Evolutionary conservation across 2,888 invertebrate genomes (phyloP).

Genomic region (Pseudococcus jackbeardsleyi): DNA sequence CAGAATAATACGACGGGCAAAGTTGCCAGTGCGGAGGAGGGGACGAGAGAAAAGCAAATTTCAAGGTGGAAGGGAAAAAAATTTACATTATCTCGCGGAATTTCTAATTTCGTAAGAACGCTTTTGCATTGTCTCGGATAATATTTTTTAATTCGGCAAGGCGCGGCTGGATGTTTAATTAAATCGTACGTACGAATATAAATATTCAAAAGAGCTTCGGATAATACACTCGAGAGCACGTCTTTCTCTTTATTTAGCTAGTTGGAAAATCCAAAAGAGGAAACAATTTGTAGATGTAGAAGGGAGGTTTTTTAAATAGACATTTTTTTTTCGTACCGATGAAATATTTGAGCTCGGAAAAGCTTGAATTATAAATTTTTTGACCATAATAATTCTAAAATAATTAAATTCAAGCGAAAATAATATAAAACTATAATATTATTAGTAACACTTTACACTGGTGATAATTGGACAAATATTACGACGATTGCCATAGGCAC

Average conservation of each 20-base stretch:
- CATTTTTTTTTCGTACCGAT: too few species aligned
- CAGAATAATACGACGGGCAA: not conserved
- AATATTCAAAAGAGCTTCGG: constrained; percentile 25
- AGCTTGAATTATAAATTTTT: too few species aligned
- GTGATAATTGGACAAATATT: not conserved
- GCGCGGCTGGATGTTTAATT: constrained; percentile 15
- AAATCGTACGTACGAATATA: constrained; percentile 24
- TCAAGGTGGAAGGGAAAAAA: constrained; percentile 8
- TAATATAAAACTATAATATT: not conserved
- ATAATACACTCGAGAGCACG: constrained; percentile 16
- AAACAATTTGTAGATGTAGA: not conserved
- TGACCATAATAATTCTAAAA: too few species aligned
- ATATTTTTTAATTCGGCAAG: constrained; percentile 19
- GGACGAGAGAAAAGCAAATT: not conserved
- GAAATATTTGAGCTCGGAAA: too few species aligned
- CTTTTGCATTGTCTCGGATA: constrained; percentile 30
- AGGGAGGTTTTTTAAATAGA: too few species aligned
- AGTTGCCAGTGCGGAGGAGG: not conserved
- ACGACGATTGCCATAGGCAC: not conserved
- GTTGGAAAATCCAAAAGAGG: not conserved
- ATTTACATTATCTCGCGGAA: constrained; percentile 45
- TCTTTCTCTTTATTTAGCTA: not conserved
- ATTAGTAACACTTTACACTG: not conserved
- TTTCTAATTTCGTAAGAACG: constrained; percentile 37
- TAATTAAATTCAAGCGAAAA: too few species aligned